Conservation (phyloP, 1,140 invertebrate genomes). For the Drosophila sp. region DNA sequence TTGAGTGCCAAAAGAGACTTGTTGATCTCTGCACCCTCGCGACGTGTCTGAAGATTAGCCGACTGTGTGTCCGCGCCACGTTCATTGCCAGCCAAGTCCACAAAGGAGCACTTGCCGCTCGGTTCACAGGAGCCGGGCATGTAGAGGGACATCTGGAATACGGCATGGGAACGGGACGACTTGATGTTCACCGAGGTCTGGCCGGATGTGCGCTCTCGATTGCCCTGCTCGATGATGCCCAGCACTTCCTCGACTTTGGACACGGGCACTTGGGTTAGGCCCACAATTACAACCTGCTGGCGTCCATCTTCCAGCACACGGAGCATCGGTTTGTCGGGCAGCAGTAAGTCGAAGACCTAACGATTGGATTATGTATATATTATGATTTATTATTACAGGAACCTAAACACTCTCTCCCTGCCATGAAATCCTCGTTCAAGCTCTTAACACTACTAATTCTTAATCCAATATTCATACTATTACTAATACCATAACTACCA, state of each 20-base stretch:
- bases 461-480: too few species aligned
- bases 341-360: constrained; percentile 92
- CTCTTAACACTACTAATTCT: too few species aligned
- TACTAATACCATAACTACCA: too few species aligned
- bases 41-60: constrained; percentile 95
- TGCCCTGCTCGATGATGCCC: constrained; percentile 92
- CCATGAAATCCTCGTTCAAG: too few species aligned
- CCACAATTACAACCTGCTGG: constrained; percentile 95
- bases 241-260: constrained; percentile 93
- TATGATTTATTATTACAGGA: too few species aligned
- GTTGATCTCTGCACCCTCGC: constrained; percentile 99
- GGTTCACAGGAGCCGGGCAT: constrained; percentile 89
- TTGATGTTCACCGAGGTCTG: constrained; percentile 95
- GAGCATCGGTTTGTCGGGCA: constrained; percentile 95
- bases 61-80: constrained; percentile 98
- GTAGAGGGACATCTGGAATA: constrained; percentile 97
- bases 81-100: constrained; percentile 99
- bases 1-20: constrained; percentile 98
- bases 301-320: constrained; percentile 96
- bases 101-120: constrained; percentile 99
- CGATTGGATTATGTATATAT: background rate
- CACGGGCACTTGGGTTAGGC: constrained; percentile 93
- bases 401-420: too few species aligned
- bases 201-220: constrained; percentile 93
- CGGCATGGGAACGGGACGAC: constrained; percentile 96